Evolutionary conservation across 2,888 invertebrate genomes (phyloP).

Genomic region (Drosophila anomelani): DNA sequence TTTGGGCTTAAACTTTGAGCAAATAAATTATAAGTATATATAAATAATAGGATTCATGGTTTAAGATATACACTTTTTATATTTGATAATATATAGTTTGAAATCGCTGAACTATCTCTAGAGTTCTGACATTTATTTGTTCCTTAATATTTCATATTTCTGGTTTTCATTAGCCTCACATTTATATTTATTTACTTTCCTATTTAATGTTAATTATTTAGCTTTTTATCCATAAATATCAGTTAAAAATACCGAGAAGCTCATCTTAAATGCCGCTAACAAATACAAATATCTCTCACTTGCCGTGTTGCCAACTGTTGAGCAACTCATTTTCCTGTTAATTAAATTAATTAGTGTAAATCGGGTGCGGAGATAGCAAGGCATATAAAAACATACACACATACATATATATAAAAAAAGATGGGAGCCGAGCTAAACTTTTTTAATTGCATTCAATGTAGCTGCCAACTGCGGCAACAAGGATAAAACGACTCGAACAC

Average conservation of each 20-base stretch:
- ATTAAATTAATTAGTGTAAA: slow-evolving; percentile 75
- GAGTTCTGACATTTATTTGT: too few relatives aligned
- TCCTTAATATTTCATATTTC: too few relatives aligned
- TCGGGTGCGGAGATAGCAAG: slow-evolving; percentile 7
- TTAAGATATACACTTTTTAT: not conserved
- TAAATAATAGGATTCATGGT: too few relatives aligned
- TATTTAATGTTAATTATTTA: too few relatives aligned
- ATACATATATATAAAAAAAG: slow-evolving; percentile 1
- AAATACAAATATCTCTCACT: slow-evolving; percentile 54
- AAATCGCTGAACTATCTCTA: not conserved
- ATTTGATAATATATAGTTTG: not conserved
- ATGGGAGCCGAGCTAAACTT: slow-evolving; percentile 55
- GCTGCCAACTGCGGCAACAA: slow-evolving; percentile 56
- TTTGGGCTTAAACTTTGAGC: not conserved
- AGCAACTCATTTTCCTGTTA: slow-evolving; percentile 77
- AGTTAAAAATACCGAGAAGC: slow-evolving; percentile 6
- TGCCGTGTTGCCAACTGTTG: slow-evolving; percentile 56
- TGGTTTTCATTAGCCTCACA: too few relatives aligned
- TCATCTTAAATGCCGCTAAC: not conserved
- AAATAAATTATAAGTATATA: not conserved
- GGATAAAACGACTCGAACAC: slow-evolving; percentile 14
- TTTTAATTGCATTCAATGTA: slow-evolving; percentile 78
- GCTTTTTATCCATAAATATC: not conserved
- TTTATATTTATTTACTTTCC: too few relatives aligned
- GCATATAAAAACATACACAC: slow-evolving; percentile 19